Evolutionary conservation across 1,140 invertebrate genomes (phyloP).

Genomic region (Temnothorax longispinosus): DNA sequence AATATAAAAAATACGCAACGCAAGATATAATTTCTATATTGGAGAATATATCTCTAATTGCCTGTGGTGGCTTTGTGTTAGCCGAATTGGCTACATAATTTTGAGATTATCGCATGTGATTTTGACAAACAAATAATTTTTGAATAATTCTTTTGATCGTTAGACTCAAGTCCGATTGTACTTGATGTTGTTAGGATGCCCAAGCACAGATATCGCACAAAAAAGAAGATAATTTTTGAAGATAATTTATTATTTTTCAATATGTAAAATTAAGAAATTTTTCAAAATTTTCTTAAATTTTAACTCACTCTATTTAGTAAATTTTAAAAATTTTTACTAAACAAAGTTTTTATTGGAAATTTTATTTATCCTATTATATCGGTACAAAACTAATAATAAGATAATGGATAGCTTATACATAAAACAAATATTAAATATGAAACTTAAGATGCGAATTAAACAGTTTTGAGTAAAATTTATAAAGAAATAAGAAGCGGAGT

Average conservation of each 20-base stretch:
- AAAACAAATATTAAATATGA: background rate
- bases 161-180: background rate
- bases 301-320: background rate
- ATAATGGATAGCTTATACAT: background rate
- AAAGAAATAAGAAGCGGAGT: background rate
- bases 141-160: conserved; percentile 23
- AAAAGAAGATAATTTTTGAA: background rate
- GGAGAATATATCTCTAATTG: conserved; percentile 14
- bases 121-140: conserved; percentile 5
- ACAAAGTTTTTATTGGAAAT: background rate
- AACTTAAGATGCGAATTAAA: background rate
- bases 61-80: conserved; percentile 13
- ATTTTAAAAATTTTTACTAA: too few relatives aligned
- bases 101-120: conserved; percentile 28
- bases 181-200: conserved; percentile 21
- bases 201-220: background rate
- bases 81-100: background rate
- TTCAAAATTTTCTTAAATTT: background rate
- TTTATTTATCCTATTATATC: background rate
- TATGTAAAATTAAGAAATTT: background rate
- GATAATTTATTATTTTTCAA: background rate
- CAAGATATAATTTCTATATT: conserved; percentile 14
- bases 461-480: background rate
- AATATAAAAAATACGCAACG: conserved; percentile 23
- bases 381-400: background rate